Evolutionary conservation across 2,797 vertebrate genomes (phyloP).

Genomic region (Lindbergichthys nudifrons): DNA sequence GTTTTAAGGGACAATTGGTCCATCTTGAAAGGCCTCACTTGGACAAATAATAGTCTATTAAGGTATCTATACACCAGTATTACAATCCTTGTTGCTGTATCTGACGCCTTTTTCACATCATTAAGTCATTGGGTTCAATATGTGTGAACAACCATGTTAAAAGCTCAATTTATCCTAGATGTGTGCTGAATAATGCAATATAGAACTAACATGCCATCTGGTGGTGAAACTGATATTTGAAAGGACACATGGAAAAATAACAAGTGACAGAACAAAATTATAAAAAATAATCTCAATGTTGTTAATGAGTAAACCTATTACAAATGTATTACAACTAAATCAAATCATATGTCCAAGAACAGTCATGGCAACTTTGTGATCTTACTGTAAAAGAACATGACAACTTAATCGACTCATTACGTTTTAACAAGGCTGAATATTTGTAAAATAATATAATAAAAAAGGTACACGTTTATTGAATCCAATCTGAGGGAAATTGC

Average conservation of each 20-base stretch:
- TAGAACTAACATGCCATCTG: slow-evolving; percentile 65
- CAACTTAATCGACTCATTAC: not conserved
- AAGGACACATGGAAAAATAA: not conserved
- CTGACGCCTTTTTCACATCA: slow-evolving; percentile 19
- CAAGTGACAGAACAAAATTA: not conserved
- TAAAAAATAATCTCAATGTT: not conserved
- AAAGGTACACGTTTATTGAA: not conserved
- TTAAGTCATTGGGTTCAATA: slow-evolving; percentile 31
- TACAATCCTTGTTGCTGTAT: slow-evolving; percentile 10
- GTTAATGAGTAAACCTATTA: not conserved
- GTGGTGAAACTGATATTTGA: slow-evolving; percentile 47
- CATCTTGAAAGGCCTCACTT: slow-evolving; percentile 20
- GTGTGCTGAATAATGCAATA: not conserved
- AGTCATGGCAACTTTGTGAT: not conserved
- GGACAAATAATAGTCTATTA: slow-evolving; percentile 16
- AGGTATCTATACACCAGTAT: not conserved
- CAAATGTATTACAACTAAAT: not conserved
- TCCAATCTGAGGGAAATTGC: not conserved
- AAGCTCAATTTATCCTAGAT: slow-evolving; percentile 45
- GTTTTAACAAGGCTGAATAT: not conserved
- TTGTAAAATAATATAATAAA: too few species aligned
- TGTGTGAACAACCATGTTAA: slow-evolving; percentile 46
- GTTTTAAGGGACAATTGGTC: slow-evolving; percentile 3
- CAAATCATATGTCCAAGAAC: not conserved
- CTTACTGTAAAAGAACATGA: too few species aligned